phyloP scores from a whole-genome alignment of 2,888 invertebrate species.

The Bugula neritina region DNA sequence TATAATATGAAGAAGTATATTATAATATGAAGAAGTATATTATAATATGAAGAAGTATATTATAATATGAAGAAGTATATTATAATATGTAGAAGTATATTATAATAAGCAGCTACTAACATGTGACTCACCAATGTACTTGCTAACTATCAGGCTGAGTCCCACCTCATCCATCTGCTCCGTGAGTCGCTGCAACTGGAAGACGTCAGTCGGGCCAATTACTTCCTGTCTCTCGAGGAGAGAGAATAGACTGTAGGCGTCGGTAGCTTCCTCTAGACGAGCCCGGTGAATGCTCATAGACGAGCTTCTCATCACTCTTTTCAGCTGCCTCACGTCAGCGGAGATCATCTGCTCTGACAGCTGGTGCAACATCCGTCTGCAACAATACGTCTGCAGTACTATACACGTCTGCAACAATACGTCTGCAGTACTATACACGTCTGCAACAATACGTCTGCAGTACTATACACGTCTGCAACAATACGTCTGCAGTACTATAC shows the following conservation, averaged over 20 bases:
- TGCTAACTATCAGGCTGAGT: slow-evolving; percentile 1
- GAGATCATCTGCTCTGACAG: slow-evolving; percentile 17
- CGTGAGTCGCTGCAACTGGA: background rate
- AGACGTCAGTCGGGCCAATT: background rate
- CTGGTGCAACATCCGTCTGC: slow-evolving; percentile 16
- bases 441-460: too few relatives aligned
- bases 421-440: too few relatives aligned
- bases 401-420: too few relatives aligned
- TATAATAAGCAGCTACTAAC: too few relatives aligned
- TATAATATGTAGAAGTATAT: too few relatives aligned
- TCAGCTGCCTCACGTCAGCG: background rate
- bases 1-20: too few relatives aligned
- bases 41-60: too few relatives aligned
- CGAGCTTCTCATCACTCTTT: background rate
- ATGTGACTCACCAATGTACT: slow-evolving; percentile 12
- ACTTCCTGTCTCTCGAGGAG: background rate
- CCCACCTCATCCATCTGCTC: slow-evolving; percentile 22
- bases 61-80: too few relatives aligned
- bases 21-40: too few relatives aligned
- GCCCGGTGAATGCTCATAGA: background rate
- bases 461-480: too few relatives aligned
- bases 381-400: too few relatives aligned
- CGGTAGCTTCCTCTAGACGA: slow-evolving; percentile 13
- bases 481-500: too few relatives aligned
- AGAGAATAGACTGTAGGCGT: background rate